Evolutionary conservation across 2,113 vertebrate genomes (phyloP), one percentile per base, ranked within the genome.

Genomic region (Spea bombifrons): DNA sequence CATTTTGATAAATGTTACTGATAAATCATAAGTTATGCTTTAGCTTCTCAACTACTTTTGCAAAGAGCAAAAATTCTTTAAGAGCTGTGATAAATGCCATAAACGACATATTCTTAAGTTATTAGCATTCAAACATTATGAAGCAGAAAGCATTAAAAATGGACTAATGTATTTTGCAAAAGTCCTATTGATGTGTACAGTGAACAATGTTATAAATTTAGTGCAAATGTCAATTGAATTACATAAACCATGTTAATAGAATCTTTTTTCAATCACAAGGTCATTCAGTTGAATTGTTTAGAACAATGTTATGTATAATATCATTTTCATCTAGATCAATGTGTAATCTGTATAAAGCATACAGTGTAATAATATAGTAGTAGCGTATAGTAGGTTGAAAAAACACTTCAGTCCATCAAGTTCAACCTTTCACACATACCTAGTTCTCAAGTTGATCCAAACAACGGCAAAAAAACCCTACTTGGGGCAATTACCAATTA

Each of bases 71-170:
- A 48, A 75, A 78, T 3, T 85, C 71, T 83, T 84, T 72, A 81
- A 86, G 86, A 92, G 88, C 86, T 88, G 90, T 86, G 43, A 73
- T 73, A 66, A 80, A 66, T 78, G 76, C 43, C 75, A 76, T 57
- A 76, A 15, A 68, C 57, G 75, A 68, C 65, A 68, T 76, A 69
- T 48, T 76, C 48, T 9, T 4, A 68, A 43, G 69, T 66, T 72
- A 78, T 78, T 72, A 78, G 49, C 76, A 72, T 78, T 78, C 68
- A 78, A 80, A 57, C n/a, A 73, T 67, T 66, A 43, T 5, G 65
- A 66, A 30, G 30, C 43, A 78, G 48, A 46, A 59, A 63, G 52
- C 8, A 65, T 72, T 72, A 47, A 80, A 78, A 78, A 15, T 47
- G 69, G 15, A 46, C 47, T 68, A 78, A 78, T 78, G 76, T 66